Evolutionary conservation across 2,888 invertebrate genomes (phyloP), one percentile per base, ranked within the genome.

Genomic region (Timema cristinae): DNA sequence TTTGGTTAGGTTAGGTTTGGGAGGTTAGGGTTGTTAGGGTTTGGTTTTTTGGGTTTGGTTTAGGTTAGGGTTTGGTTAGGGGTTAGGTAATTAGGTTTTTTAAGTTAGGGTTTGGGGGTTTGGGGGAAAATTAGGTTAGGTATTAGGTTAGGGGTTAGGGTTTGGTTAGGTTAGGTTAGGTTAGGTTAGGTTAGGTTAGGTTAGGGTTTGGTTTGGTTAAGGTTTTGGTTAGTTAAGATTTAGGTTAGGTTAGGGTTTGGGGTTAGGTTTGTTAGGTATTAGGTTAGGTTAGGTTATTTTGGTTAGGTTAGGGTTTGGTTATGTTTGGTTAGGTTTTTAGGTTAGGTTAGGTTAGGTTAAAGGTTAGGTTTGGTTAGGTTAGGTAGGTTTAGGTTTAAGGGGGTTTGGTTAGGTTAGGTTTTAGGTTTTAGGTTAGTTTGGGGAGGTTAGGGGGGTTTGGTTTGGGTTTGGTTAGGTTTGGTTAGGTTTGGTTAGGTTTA

Each of bases 51-150:
- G 52, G 70, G 70, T 56, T 71, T 49, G 32, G 66, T 61, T 61
- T 16, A 32, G 61, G 32, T 32, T 32, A 32, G 32, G 70, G 70
- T 56, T 71, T 49, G 32, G 66, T 66, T 61, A 32, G 61, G 32
- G 32, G 10, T 61, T 61, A 61, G 61, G 61, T 61, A 5, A 72
- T 71, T 71, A 72, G 72, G 72, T 71, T 72, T 32, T n/a, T n/a
- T n/a, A n/a, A 32, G 32, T 32, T 32, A 32, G 32, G 32, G n/a
- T n/a, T n/a, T n/a, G n/a, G n/a, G n/a, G n/a, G n/a, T n/a, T n/a
- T n/a, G n/a, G n/a, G n/a, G n/a, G n/a, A n/a, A n/a, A n/a, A n/a
- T 32, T 32, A 32, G 32, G 32, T 32, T 32, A 32, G 32, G 32
- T n/a, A n/a, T 32, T 32, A 32, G 32, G 32, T 32, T 32, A 32